Evolutionary conservation across 2,888 invertebrate species (phyloP).

Genomic region (Cryptus viduatorius): DNA sequence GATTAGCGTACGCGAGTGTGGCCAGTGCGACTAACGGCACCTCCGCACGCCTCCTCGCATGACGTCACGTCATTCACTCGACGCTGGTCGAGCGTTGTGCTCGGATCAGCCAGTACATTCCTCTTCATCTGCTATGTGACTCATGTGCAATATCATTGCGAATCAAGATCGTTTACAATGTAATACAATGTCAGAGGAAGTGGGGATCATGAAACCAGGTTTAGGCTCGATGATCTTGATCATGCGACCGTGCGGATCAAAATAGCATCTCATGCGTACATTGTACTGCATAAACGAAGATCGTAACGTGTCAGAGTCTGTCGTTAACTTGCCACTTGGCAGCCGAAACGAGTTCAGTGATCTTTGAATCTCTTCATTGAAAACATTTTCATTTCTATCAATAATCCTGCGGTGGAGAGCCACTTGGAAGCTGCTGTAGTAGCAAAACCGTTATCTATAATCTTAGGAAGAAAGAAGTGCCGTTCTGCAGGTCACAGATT

Average conservation of each 20-base stretch:
- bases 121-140: conserved; percentile 21
- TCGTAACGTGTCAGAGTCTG: conserved; percentile 27
- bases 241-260: conserved; percentile 28
- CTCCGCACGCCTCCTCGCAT: conserved; percentile 68
- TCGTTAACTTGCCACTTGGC: conserved; percentile 51
- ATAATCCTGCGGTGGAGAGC: neutral
- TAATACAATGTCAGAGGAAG: conserved; percentile 20
- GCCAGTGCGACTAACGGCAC: conserved; percentile 63
- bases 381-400: conserved; percentile 37
- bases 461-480: conserved; percentile 26
- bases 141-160: conserved; percentile 35
- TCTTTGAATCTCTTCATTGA: conserved; percentile 37
- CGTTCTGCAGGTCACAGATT: neutral
- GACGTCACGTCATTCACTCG: conserved; percentile 73
- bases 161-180: conserved; percentile 45
- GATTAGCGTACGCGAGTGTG: conserved; percentile 59
- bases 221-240: conserved; percentile 29
- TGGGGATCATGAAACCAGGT: neutral
- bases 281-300: conserved; percentile 39
- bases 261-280: conserved; percentile 46
- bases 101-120: conserved; percentile 33
- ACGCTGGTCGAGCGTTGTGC: conserved; percentile 40
- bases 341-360: conserved; percentile 45
- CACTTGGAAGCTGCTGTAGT: conserved; percentile 1
- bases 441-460: neutral